Base-by-base conservation (phyloP, 2,113 vertebrate genomes). In the Seriola aureovittata region DNA sequence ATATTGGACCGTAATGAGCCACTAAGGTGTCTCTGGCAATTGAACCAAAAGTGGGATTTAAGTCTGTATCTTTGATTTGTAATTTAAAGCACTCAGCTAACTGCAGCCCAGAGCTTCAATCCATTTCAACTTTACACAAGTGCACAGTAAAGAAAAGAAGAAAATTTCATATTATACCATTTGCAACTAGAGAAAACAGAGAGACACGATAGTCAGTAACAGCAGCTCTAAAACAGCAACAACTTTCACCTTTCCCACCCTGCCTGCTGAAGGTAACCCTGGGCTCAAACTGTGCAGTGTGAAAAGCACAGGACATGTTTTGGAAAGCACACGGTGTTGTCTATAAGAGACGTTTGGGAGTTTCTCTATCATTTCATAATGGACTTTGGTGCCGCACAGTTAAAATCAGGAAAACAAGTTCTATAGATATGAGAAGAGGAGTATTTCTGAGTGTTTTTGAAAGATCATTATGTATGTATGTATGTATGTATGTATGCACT, bases 231-330 rank as follows among this genome's bases (percentile, higher is more conserved):
- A 40, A 74, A 66, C 52, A 36, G 29, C 52, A 34, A 5, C 16
- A 34, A 13, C n/a, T 25, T 4, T 60, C 54, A 17, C 52, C 21
- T 5, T 5, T 42, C 29, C 9, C 0, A 7, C 57, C 23, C 57
- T n/a, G 46, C 4, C 32, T 16, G 29, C n/a, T 63, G 74, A 82
- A 17, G 25, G 17, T 21, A 36, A 83, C 60, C 73, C 69, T 82
- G 64, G 71, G 34, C n/a, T 13, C 19, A 58, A 78, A 52, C 32
- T n/a, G 78, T 82, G 71, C 72, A 85, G 60, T 87, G 74, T 79
- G 63, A 77, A 87, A 75, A 86, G 76, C 59, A 72, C 14, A 57
- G 63, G 44, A 62, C 17, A 7, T 16, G 3, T 79, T 68, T 55
- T 57, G 19, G 48, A 68, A 64, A 78, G 75, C 63, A 82, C 52